phyloP scores from a whole-genome alignment of 35 echinoderm and acorn worm species.

The Strongylocentrotus purpuratus region DNA sequence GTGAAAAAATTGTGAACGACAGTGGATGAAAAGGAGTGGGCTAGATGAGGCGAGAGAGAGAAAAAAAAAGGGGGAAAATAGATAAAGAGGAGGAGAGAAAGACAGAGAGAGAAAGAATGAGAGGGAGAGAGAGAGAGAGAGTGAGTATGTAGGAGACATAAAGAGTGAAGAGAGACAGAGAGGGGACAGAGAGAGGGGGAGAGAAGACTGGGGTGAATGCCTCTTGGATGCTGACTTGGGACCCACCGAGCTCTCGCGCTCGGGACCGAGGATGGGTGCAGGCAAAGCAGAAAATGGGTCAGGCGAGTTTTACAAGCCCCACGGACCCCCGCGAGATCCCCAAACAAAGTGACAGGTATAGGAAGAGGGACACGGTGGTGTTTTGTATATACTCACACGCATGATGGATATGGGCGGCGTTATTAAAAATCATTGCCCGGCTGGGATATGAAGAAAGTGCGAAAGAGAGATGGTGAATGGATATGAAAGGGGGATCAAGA shows the following conservation, averaged over 20 bases:
- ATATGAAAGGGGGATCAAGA: neutral
- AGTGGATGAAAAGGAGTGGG: too few relatives aligned
- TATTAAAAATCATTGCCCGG: slow-evolving; percentile 39
- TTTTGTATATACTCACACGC: slow-evolving; percentile 14
- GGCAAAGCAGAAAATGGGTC: slow-evolving; percentile 20
- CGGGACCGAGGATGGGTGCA: neutral
- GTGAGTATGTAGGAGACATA: neutral
- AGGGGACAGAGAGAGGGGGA: neutral
- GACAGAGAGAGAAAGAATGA: neutral
- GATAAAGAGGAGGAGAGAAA: neutral
- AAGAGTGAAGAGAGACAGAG: neutral
- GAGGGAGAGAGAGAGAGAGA: neutral
- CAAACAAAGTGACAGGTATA: slow-evolving; percentile 1
- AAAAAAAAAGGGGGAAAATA: neutral
- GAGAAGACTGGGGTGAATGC: slow-evolving; percentile 10
- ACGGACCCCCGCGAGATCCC: neutral
- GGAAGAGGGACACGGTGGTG: neutral
- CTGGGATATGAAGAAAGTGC: neutral
- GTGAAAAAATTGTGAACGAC: too few relatives aligned
- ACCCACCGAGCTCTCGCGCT: neutral
- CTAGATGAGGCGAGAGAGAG: neutral
- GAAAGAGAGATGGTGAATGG: neutral
- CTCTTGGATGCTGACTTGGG: neutral
- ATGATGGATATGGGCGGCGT: slow-evolving; percentile 22
- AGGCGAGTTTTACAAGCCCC: neutral